Base-by-base conservation (phyloP, 2,888 invertebrate genomes). In the Agrypnus murinus region DNA sequence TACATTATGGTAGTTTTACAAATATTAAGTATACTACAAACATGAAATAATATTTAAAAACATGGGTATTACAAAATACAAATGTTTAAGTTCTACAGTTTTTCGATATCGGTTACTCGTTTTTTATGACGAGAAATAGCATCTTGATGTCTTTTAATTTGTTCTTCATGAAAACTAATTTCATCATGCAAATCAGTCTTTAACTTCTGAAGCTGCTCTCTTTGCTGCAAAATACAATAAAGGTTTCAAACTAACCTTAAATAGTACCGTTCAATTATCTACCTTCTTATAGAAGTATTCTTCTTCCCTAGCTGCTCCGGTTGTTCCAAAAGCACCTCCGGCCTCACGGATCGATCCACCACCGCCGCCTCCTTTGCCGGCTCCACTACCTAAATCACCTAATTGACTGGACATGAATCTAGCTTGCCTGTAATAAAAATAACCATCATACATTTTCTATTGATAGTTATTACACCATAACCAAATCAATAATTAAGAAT, bases 231-330 rank as follows among this genome's bases (percentile, higher is more conserved):
- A 63, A 48, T 9, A 45, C 15, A 45, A 12, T 17, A 14, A 64
- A n/a, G 65, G n/a, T n/a, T n/a, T n/a, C n/a, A n/a, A n/a, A n/a
- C n/a, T n/a, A n/a, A n/a, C n/a, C n/a, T n/a, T 32, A 12, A 1
- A 62, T 7, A 25, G 10, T 36, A 63, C 17, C 7, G 3, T n/a
- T n/a, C n/a, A n/a, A 8, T 45, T 15, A 3, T 45, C 2, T 45
- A 96, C 96, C 91, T 94, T 89, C 80, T 91, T 94, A 82, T 95
- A 93, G 85, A 97, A 97, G 84, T 93, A 97, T 84, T 96, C 92
- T 75, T 97, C 97, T 86, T 97, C 97, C 32, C 90, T 89, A 0
- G 94, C 97, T 57, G 94, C 95, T 86, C 96, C 96, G 88, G 92
- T 90, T 85, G 95, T 95, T 15, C 96, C 97, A 81, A 97, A 96